Percentiles rank a stretch among this genome's conserved stretches.
Evolutionary conservation across 1,140 invertebrate genomes (phyloP).

Genomic region (Brachionus sp.): DNA sequence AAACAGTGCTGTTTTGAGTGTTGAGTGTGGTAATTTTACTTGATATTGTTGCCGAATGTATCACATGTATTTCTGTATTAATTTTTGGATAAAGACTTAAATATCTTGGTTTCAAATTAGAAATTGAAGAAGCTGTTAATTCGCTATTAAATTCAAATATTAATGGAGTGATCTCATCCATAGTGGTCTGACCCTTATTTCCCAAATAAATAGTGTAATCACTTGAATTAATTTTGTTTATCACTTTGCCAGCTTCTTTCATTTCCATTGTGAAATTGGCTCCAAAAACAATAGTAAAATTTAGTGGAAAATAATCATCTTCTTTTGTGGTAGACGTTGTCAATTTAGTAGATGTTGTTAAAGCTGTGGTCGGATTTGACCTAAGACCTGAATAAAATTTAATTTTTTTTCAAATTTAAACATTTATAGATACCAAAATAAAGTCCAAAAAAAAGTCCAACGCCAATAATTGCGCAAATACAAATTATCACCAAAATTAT

Average conservation of each 20-base stretch:
- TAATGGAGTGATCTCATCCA: not conserved
- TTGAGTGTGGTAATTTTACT: not conserved
- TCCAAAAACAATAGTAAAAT: not conserved
- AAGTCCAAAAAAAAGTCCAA: not conserved
- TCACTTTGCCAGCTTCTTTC: not conserved
- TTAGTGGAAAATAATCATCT: not conserved
- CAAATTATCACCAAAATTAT: not conserved
- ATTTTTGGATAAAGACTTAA: not conserved
- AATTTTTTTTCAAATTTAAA: not conserved
- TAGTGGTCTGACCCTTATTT: not conserved
- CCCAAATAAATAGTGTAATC: not conserved
- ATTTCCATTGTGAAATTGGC: not conserved
- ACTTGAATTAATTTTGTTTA: not conserved
- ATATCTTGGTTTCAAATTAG: not conserved
- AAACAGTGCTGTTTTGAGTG: not conserved
- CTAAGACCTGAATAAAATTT: not conserved
- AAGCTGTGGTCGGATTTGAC: not conserved
- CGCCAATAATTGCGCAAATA: not conserved
- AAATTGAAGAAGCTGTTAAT: not conserved
- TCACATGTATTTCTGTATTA: not conserved
- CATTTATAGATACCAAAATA: not conserved
- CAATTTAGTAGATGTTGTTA: not conserved
- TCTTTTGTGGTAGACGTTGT: not conserved
- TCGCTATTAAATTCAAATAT: not conserved
- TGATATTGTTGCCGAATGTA: not conserved